Percentiles rank a stretch among this genome's conserved stretches.
phyloP scores from a whole-genome alignment of 1,140 invertebrate genomes.

The Formica exsecta region DNA sequence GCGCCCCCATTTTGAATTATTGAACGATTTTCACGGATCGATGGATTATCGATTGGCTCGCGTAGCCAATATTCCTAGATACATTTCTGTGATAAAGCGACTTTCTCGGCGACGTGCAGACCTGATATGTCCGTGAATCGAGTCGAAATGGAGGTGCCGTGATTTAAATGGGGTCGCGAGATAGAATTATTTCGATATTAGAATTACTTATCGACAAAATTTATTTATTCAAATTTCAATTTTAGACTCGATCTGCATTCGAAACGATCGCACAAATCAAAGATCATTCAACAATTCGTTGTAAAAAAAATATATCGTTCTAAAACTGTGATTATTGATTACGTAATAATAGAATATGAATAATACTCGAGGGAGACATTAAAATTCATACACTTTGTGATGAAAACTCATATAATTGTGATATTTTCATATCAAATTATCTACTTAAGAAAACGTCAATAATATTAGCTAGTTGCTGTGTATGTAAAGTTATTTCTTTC shows the following conservation, averaged over 20 bases:
- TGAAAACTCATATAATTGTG: too few relatives aligned
- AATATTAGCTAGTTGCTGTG: neutral
- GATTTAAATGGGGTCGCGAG: conserved; percentile 25
- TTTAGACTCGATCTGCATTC: neutral
- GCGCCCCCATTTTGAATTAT: conserved; percentile 60
- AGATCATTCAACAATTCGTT: neutral
- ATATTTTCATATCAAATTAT: neutral
- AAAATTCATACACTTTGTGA: neutral
- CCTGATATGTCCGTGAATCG: conserved; percentile 60
- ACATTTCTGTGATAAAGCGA: conserved; percentile 56
- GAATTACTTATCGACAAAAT: conserved; percentile 2
- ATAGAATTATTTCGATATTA: conserved; percentile 17
- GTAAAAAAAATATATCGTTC: neutral
- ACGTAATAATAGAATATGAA: neutral
- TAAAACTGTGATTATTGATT: neutral
- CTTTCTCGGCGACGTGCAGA: conserved; percentile 57
- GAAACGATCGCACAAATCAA: neutral
- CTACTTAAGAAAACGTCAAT: neutral
- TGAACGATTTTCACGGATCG: conserved; percentile 53
- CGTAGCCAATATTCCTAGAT: conserved; percentile 46
- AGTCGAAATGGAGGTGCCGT: conserved; percentile 53
- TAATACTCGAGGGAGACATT: neutral
- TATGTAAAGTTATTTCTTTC: conserved; percentile 1
- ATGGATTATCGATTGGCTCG: conserved; percentile 57
- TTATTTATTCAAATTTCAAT: conserved; percentile 21